phyloP scores from a whole-genome alignment of 2,113 vertebrate species.

The Sinocyclocheilus grahami region DNA sequence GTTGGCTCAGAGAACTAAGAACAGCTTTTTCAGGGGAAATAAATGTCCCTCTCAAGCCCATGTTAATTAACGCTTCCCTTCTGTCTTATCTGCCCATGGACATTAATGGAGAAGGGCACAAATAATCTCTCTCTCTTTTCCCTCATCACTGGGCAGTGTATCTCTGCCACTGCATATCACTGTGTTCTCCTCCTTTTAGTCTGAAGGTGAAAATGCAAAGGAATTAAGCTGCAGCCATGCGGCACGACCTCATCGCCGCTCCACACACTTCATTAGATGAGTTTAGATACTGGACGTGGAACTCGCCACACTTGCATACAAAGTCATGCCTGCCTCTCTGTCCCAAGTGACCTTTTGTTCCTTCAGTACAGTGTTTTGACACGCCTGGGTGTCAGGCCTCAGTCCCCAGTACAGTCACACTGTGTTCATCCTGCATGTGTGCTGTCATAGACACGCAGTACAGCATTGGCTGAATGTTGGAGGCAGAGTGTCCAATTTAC shows the following conservation, averaged over 20 bases:
- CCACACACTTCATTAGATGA: slow-evolving; percentile 48
- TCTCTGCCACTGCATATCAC: not conserved
- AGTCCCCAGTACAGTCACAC: not conserved
- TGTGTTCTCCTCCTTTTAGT: slow-evolving; percentile 14
- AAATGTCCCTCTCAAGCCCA: slow-evolving; percentile 15
- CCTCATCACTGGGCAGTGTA: not conserved
- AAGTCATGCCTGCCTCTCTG: not conserved
- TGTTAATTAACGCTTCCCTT: slow-evolving; percentile 39
- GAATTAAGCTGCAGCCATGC: slow-evolving; percentile 47
- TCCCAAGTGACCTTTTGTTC: slow-evolving; percentile 16
- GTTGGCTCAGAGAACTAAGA: not conserved
- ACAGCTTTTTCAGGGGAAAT: slow-evolving; percentile 20
- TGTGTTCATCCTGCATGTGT: not conserved
- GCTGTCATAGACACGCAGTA: not conserved
- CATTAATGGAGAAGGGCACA: slow-evolving; percentile 29
- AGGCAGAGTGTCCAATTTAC: not conserved
- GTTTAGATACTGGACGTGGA: slow-evolving; percentile 37
- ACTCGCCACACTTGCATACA: slow-evolving; percentile 25
- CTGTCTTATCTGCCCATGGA: slow-evolving; percentile 39
- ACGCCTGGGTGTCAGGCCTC: not conserved
- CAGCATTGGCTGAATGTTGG: not conserved
- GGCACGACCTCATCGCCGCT: slow-evolving; percentile 3
- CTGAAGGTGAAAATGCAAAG: slow-evolving; percentile 38
- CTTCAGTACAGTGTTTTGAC: slow-evolving; percentile 8
- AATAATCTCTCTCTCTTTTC: not conserved